Base-by-base conservation (phyloP, 2,797 vertebrate genomes). In the Tauraco hartlaubi region DNA sequence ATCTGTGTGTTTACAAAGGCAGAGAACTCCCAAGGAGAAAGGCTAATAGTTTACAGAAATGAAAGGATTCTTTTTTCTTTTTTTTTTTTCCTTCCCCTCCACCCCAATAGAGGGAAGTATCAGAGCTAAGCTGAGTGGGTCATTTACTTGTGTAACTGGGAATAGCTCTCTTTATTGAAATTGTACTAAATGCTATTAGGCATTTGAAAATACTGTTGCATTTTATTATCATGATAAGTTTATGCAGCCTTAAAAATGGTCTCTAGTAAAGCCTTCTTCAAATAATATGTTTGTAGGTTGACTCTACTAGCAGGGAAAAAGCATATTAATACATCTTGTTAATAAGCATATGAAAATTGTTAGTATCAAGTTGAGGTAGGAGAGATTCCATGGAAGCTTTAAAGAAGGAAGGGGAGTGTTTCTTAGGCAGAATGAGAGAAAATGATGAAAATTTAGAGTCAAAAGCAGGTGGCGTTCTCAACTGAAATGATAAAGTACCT, bases 401-500 rank as follows among this genome's bases (percentile, higher is more conserved):
- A 51, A 77, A 85, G 75, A 75, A 90, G 39, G 39, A 46, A 78
- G 33, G 44, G 4, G 3, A 33, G 3, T 44, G 13, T 49, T 85
- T 67, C 61, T 77, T 81, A 41, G 55, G 43, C 13, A 39, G 51
- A 82, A 37, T 37, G 52, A 68, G 51, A 54, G 58, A 49, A 52
- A 91, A 33, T 59, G 2, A n/a, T 77, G 9, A 43, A 79, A 77
- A 58, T 77, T 63, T 68, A 39, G 62, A 94, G 33, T 88, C 44
- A 83, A 43, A 86, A 92, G n/a, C 79, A 94, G 79, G 78, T 88
- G 64, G 58, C 93, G 56, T 64, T 94, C 75, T 89, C 72, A 46
- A 43, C 44, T 66, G 84, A 93, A 93, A 76, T 52, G 9, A 9
- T 58, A 21, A 54, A 56, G 8, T 76, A 39, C 29, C 49, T 90